phyloP scores from a whole-genome alignment of 1,140 invertebrate species.

The Trachelipus rathkii region DNA sequence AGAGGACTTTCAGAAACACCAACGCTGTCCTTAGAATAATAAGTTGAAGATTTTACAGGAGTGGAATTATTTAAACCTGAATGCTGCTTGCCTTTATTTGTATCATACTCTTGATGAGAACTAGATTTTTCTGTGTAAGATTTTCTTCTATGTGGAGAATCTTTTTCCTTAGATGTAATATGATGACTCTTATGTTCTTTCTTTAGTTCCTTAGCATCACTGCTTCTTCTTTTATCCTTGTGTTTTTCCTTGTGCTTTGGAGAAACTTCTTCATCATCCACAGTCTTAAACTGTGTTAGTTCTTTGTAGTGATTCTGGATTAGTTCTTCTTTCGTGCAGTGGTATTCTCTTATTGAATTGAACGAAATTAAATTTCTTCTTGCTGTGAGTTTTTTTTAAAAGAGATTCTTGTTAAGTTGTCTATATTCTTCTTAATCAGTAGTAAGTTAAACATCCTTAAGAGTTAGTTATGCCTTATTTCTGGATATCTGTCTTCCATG shows the following conservation, averaged over 20 bases:
- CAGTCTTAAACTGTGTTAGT: constrained; percentile 60
- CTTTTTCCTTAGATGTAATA: constrained; percentile 27
- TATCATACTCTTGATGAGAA: constrained; percentile 18
- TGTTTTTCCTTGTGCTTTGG: constrained; percentile 42
- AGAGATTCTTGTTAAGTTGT: no score
- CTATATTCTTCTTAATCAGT: no score
- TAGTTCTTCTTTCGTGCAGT: no score
- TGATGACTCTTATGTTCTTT: constrained; percentile 28
- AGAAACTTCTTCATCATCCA: constrained; percentile 51
- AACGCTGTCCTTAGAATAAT: neutral
- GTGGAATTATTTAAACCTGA: neutral
- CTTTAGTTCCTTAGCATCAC: constrained; percentile 35
- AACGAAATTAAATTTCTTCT: no score
- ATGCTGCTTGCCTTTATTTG: constrained; percentile 26
- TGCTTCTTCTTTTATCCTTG: constrained; percentile 48
- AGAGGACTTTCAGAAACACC: neutral
- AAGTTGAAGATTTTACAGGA: neutral
- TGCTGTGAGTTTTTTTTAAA: no score
- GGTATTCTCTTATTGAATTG: no score
- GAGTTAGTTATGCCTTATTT: no score
- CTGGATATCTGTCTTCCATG: no score
- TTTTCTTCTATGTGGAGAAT: constrained; percentile 34
- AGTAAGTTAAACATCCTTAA: no score
- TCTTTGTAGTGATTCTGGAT: constrained; percentile 62
- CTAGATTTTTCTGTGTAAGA: constrained; percentile 39